Conservation (phyloP, 1,140 invertebrate genomes). For the Brachionus paranguensis region DNA sequence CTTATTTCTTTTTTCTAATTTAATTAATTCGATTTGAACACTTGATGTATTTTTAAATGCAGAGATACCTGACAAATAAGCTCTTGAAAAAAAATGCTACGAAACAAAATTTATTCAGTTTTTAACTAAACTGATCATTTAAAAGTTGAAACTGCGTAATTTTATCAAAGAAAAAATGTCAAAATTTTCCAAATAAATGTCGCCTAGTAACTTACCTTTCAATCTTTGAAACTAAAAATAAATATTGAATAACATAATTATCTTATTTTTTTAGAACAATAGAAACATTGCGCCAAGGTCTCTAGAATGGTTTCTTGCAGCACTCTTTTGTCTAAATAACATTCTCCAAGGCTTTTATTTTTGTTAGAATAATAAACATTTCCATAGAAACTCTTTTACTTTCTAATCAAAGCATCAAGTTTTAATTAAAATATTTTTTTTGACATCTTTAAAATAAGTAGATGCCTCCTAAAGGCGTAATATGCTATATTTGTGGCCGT, state of each 20-base stretch:
- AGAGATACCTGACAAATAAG: neutral
- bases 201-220: neutral
- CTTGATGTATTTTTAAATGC: neutral
- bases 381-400: neutral
- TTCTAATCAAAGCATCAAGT: neutral
- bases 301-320: neutral
- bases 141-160: neutral
- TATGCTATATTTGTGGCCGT: constrained; percentile 66
- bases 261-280: neutral
- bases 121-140: too few species aligned
- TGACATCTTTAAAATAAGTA: neutral
- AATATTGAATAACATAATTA: neutral
- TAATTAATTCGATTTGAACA: neutral
- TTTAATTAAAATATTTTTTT: neutral
- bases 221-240: neutral
- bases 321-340: neutral
- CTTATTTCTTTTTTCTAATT: neutral
- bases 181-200: neutral
- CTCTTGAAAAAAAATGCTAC: neutral
- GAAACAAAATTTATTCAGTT: too few species aligned
- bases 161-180: neutral
- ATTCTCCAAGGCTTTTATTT: neutral
- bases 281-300: neutral
- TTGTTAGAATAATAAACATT: neutral
- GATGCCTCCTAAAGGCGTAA: constrained; percentile 28